Percentiles rank a stretch among this genome's conserved stretches.
phyloP scores from a whole-genome alignment of 2,113 vertebrate species.

The Phyllostomus hastatus region DNA sequence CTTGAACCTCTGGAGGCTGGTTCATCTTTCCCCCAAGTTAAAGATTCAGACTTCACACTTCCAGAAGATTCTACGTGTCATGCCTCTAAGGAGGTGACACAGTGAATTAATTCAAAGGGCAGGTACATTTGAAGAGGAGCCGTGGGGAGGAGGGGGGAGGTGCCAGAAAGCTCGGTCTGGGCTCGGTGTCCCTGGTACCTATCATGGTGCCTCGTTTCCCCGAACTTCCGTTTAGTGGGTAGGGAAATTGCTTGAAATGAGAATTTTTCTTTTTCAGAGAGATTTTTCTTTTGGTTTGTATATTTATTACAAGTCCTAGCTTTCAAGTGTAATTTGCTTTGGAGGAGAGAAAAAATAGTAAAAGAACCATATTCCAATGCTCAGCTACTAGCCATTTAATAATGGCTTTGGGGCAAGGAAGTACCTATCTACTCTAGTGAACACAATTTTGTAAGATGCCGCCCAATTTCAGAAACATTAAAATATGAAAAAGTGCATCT shows the following conservation, averaged over 20 bases:
- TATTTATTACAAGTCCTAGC: constrained; percentile 32
- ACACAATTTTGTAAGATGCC: not conserved
- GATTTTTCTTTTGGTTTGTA: not conserved
- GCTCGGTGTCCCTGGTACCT: not conserved
- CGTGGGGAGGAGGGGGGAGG: not conserved
- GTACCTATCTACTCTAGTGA: not conserved
- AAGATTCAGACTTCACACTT: not conserved
- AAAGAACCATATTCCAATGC: not conserved
- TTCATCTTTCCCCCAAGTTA: not conserved
- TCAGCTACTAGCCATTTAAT: not conserved
- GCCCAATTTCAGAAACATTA: not conserved
- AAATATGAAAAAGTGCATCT: not conserved
- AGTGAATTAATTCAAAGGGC: not conserved
- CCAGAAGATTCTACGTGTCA: not conserved
- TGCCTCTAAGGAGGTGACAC: not conserved
- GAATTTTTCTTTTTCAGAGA: not conserved
- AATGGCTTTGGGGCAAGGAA: not conserved
- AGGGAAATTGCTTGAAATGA: not conserved
- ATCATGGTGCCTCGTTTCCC: not conserved
- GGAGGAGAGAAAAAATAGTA: not conserved
- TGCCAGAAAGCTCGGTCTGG: not conserved
- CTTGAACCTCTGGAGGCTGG: not conserved
- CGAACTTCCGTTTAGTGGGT: not conserved
- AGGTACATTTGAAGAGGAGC: not conserved
- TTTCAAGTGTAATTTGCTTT: constrained; percentile 46